Conservation (phyloP, 2,888 invertebrate species). For the Sabatieria punctata region DNA sequence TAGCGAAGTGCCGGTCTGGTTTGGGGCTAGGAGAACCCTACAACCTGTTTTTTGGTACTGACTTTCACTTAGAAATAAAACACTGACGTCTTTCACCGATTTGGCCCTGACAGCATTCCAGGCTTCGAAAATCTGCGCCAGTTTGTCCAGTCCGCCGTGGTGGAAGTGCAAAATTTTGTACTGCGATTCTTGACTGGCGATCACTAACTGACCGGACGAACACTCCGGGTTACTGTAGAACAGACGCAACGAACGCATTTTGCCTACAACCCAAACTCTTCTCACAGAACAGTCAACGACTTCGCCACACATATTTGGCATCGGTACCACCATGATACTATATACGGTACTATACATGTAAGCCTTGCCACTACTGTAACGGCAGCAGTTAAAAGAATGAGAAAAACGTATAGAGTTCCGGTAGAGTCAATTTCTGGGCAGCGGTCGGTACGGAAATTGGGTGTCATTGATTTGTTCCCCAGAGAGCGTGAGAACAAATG, state of each 20-base stretch:
- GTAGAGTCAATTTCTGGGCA: too few species aligned
- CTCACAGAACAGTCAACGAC: neutral
- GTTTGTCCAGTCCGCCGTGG: slow-evolving; percentile 74
- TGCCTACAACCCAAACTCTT: slow-evolving; percentile 44
- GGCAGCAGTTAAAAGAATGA: too few species aligned
- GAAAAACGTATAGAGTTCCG: too few species aligned
- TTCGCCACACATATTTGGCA: neutral
- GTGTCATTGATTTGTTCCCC: too few species aligned
- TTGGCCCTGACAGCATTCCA: slow-evolving; percentile 60
- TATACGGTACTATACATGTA: too few species aligned
- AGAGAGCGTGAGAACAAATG: too few species aligned
- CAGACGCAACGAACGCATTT: slow-evolving; percentile 75
- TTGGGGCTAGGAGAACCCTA: slow-evolving; percentile 23
- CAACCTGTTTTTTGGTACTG: slow-evolving; percentile 1
- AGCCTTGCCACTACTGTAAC: too few species aligned
- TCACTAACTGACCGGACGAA: slow-evolving; percentile 81
- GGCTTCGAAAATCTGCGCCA: slow-evolving; percentile 74
- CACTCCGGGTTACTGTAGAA: slow-evolving; percentile 78
- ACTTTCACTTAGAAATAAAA: neutral
- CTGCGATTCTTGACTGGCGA: slow-evolving; percentile 82
- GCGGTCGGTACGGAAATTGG: too few species aligned
- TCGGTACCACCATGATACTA: too few species aligned
- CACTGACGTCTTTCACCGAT: slow-evolving; percentile 39
- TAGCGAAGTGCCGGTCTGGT: slow-evolving; percentile 36
- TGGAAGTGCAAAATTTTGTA: slow-evolving; percentile 93